Evolutionary conservation across 2,113 vertebrate genomes (phyloP).

Genomic region (Nycticebus coucang): DNA sequence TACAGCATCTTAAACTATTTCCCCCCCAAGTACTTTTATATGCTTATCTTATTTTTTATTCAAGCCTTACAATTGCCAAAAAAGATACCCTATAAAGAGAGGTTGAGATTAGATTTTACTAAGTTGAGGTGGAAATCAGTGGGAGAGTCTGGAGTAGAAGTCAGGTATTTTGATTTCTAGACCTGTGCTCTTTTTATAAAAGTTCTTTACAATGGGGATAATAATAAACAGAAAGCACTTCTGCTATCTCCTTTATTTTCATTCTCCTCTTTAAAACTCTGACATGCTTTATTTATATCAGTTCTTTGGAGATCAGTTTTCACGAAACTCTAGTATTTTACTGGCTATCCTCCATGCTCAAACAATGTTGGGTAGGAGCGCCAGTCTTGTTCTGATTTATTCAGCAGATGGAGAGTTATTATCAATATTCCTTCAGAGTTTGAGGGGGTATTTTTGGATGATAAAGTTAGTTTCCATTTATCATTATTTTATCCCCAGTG

Average conservation of each 20-base stretch:
- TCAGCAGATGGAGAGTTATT: conserved; percentile 74
- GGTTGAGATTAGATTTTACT: neutral
- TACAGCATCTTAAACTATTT: neutral
- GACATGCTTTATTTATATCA: conserved; percentile 75
- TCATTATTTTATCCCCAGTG: conserved; percentile 62
- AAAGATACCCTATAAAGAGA: neutral
- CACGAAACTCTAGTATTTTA: conserved; percentile 74
- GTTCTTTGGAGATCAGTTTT: conserved; percentile 73
- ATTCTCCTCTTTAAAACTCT: conserved; percentile 64
- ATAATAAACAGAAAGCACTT: conserved; percentile 72
- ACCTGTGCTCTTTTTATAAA: neutral
- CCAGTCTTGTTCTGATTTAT: conserved; percentile 77
- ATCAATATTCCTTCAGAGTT: conserved; percentile 73
- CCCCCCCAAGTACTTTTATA: neutral
- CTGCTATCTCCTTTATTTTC: conserved; percentile 63
- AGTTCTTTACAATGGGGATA: conserved; percentile 17
- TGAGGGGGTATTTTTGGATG: conserved; percentile 68
- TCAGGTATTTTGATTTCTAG: neutral
- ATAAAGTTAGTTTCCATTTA: conserved; percentile 77
- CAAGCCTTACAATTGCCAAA: neutral
- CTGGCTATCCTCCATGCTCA: conserved; percentile 71
- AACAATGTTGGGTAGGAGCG: conserved; percentile 61
- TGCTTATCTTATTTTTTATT: neutral
- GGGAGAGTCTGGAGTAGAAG: neutral
- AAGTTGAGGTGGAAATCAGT: neutral